Evolutionary conservation across 2,113 vertebrate species (phyloP), one percentile per base, ranked within the genome.

Genomic region (Rhegmatorhina hoffmannsi): DNA sequence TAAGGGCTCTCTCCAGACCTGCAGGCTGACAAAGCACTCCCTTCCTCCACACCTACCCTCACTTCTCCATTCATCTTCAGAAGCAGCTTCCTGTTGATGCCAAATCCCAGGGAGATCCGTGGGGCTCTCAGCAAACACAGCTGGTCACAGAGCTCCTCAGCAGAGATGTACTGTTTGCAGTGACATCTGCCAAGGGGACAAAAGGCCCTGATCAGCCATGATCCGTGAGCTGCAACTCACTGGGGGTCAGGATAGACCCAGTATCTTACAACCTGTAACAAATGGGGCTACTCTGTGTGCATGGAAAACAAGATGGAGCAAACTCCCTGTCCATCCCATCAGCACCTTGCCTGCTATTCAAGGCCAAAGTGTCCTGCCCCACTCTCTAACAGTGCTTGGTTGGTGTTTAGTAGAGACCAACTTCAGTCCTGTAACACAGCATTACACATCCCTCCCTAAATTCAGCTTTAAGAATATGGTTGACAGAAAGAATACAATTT

Each of bases 101-200:
- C 96, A 62, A 98, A 94, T 43, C 84, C 96, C 93, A 98, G 97
- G 49, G 98, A 98, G 66, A 99, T 84, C 11, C 67, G 97, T 9
- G 98, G 98, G 36, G 98, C 97, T 66, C 89, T 97, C 92, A 98
- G 97, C 91, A 99, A 90, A 92, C 99, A 99, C n/a, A 96, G 96
- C 5, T 95, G 88, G 75, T 99, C 98, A 91, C 99, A 99, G 43
- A 99, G 97, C 95, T 99, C 98, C 95, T 99, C 99, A 1, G 97
- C 97, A 20, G 98, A 99, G 68, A 99, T 26, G 2, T 99, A 99
- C 38, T 91, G 96, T 79, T 94, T 95, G 96, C 99, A 99, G 29
- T 96, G 98, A 93, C 99, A 99, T 88, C 99, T 98, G 46, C 2
- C 18, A 47, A 79, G 47, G 9, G 17, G 36, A 82, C 28, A 92